Evolutionary conservation across 2,888 invertebrate genomes (phyloP), one percentile per base, ranked within the genome.

Genomic region (Eulithis testata): DNA sequence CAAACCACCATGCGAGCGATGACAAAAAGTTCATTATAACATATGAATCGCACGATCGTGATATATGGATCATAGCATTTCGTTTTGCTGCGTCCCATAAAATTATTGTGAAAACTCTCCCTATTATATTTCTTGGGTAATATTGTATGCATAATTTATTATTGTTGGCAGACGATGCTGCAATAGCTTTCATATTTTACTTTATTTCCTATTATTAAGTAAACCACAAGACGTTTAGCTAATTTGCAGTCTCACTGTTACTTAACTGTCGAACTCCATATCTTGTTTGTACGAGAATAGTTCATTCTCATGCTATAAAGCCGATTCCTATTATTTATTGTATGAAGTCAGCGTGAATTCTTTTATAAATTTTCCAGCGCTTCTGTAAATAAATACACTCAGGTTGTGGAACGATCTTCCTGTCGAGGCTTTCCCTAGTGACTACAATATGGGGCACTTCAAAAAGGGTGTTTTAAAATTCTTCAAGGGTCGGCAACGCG

Each of bases 1-100:
- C 74, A 76, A 74, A 79, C 80, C 77, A 72, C 65, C 73, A 76
- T 71, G n/a, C n/a, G n/a, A 21, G 21, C 21, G 21, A 76, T 70
- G 74, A 72, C 71, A 83, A 84, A 83, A 83, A 84, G 78, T 82
- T 83, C 77, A 83, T 37, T 21, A 21, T 21, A 68, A 61, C 70
- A 73, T 76, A 82, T 75, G 76, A 76, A 76, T 79, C 74, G 79
- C 75, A 68, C 76, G 75, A 77, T 78, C 76, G 75, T 21, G 21
- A 78, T 82, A 74, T 76, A 74, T 73, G 47, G 70, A 74, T 70
- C 69, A n/a, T n/a, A n/a, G n/a, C n/a, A 59, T 67, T 66, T 63
- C 53, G 54, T 70, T 51, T 47, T 43, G 54, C 69, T 62, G 21
- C 21, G 21, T 21, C 63, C 62, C 53, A 62, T 61, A 54, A 61